Evolutionary conservation across 2,113 vertebrate genomes (phyloP).

Genomic region (Porphyrio hochstetteri): DNA sequence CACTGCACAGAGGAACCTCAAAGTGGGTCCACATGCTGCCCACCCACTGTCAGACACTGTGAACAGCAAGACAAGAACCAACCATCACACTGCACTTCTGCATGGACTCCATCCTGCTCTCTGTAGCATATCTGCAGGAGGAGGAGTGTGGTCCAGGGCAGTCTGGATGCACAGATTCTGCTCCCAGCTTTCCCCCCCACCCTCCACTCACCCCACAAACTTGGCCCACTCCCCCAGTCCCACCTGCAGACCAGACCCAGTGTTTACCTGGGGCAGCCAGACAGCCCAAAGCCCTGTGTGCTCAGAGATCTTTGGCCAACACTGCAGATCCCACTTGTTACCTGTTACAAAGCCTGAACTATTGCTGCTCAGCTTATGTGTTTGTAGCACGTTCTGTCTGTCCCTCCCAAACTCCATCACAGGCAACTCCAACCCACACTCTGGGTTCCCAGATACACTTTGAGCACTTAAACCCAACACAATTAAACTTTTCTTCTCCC

Average conservation of each 20-base stretch:
- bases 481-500: not conserved
- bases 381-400: not conserved
- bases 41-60: not conserved
- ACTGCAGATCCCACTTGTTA: not conserved
- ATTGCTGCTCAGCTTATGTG: accelerated
- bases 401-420: not conserved
- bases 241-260: not conserved
- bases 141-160: not conserved
- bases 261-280: not conserved
- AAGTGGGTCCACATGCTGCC: not conserved
- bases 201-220: not conserved
- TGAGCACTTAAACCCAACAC: not conserved
- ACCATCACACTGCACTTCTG: accelerated
- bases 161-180: not conserved
- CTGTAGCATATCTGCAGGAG: accelerated
- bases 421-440: not conserved
- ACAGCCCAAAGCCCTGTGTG: not conserved
- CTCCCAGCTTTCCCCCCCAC: not conserved
- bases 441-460: not conserved
- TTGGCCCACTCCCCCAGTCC: too few relatives aligned
- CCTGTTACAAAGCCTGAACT: not conserved
- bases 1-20: accelerated
- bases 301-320: not conserved
- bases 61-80: not conserved
- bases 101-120: not conserved